These are phyloP conservation scores for Hyalella azteca DNA, from an alignment of 2,888 invertebrate species.

Conservation along the genomic window DNA sequence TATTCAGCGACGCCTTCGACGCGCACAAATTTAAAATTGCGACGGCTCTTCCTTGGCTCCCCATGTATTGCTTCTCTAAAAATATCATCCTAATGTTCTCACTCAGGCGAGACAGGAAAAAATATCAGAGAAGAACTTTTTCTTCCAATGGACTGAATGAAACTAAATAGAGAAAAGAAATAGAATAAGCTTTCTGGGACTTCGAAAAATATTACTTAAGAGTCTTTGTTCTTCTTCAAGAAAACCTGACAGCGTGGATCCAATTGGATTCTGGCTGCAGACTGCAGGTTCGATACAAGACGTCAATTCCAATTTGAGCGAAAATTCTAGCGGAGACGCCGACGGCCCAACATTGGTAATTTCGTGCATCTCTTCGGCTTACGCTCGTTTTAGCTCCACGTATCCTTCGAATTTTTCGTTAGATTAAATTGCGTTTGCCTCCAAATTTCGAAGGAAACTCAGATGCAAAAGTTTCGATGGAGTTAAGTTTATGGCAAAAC, in stretches of 20 bases:
- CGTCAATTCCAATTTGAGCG: slow-evolving; percentile 7
- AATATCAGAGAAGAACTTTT: too few relatives aligned
- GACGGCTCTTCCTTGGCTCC: too few relatives aligned
- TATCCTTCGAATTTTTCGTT: not conserved
- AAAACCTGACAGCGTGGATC: not conserved
- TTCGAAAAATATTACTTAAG: slow-evolving; percentile 3
- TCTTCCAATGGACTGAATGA: too few relatives aligned
- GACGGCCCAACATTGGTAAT: not conserved
- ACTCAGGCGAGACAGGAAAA: too few relatives aligned
- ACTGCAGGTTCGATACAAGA: not conserved
- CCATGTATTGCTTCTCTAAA: too few relatives aligned
- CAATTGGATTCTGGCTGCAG: slow-evolving; percentile 4
- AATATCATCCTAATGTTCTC: too few relatives aligned
- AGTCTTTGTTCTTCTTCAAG: not conserved
- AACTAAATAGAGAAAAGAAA: too few relatives aligned
- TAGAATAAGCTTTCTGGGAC: too few relatives aligned
- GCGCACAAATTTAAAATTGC: too few relatives aligned
- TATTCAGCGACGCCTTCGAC: too few relatives aligned
- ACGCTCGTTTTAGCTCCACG: not conserved
- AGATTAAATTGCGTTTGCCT: slow-evolving; percentile 5
- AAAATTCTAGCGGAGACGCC: not conserved
- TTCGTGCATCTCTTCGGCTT: too few relatives aligned
- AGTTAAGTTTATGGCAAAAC: too few relatives aligned
- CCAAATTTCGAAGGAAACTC: not conserved
- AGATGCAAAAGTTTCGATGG: not conserved